A percentile compares a stretch with the other conserved stretches of the same genome.
phyloP scores from a whole-genome alignment of 1,140 invertebrate genomes.

The Bacillus rossius region DNA sequence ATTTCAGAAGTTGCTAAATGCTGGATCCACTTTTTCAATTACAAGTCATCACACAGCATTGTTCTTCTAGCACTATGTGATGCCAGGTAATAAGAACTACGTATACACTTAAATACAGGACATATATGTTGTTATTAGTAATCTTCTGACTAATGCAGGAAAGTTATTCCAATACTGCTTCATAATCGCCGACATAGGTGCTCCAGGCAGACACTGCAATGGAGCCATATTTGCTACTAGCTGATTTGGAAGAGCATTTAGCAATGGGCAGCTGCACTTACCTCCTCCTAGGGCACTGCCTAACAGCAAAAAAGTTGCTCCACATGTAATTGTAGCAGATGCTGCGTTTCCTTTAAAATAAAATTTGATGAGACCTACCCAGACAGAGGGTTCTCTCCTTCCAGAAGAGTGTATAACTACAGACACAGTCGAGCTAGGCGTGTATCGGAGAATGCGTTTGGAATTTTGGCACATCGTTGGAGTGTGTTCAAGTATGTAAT shows the following conservation, averaged over 20 bases:
- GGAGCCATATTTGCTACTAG: constrained; percentile 33
- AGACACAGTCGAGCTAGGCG: constrained; percentile 36
- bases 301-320: constrained; percentile 13
- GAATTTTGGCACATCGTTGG: too few relatives aligned
- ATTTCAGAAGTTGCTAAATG: too few relatives aligned
- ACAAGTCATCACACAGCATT: too few relatives aligned
- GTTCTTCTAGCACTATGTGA: too few relatives aligned
- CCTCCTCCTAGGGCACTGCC: constrained; percentile 22
- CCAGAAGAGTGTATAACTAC: constrained; percentile 44
- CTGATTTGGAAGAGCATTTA: constrained; percentile 19
- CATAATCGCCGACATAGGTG: constrained; percentile 38
- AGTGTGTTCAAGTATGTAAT: too few relatives aligned
- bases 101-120: too few relatives aligned
- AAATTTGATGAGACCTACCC: constrained; percentile 44
- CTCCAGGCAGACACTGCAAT: constrained; percentile 37
- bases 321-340: constrained; percentile 35
- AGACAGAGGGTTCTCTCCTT: constrained; percentile 24
- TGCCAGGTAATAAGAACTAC: too few relatives aligned
- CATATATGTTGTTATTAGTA: too few relatives aligned
- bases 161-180: constrained; percentile 44
- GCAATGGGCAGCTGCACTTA: constrained; percentile 16
- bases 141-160: too few relatives aligned
- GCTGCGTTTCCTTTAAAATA: constrained; percentile 40
- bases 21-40: too few relatives aligned
- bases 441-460: constrained; percentile 22